Evolutionary conservation across 2,797 vertebrate species (phyloP), one percentile per base, ranked within the genome.

Genomic region (Limosa lapponica): DNA sequence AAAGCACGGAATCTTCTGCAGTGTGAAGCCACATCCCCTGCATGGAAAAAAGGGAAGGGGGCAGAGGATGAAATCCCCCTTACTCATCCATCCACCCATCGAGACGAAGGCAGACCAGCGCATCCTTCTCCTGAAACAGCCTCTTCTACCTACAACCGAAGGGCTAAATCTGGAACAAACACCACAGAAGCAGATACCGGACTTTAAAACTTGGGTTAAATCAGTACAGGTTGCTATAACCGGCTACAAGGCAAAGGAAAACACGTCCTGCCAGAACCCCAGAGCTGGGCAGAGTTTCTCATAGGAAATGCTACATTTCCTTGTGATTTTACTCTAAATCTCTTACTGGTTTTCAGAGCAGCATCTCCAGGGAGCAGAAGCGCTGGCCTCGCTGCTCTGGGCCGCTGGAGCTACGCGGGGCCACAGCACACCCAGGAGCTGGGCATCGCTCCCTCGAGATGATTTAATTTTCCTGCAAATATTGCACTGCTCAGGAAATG

Each of bases 71-170:
- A 41, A 49, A 57, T 22, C 32, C 34, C 30, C 28, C 59, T 82
- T 34, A 14, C 10, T 41, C 13, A 32, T 71, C 57, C 39, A 62
- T 82, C 67, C 39, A 62, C 27, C 80, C 11, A 2, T 14, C 3
- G 2, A 54, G 48, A 30, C 0, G 1, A 39, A 12, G 41, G 58
- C 81, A 39, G 48, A 17, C 14, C 59, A n/a, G n/a, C 0, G 3
- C 32, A 5, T 37, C 10, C 12, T 15, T 12, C 67, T 36, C 13
- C 15, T 16, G 24, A 41, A 46, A 48, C 51, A 57, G 44, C 24
- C 37, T 66, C 28, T 78, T 69, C 72, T 16, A 61, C 12, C 39
- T 16, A 49, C 23, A 34, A 30, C 30, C 20, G 25, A 36, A 24
- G 52, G 32, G 54, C 36, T 22, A 23, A 32, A 67, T 16, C 48